Base-by-base conservation (phyloP, 2,113 vertebrate species). In the Caloenas nicobarica region DNA sequence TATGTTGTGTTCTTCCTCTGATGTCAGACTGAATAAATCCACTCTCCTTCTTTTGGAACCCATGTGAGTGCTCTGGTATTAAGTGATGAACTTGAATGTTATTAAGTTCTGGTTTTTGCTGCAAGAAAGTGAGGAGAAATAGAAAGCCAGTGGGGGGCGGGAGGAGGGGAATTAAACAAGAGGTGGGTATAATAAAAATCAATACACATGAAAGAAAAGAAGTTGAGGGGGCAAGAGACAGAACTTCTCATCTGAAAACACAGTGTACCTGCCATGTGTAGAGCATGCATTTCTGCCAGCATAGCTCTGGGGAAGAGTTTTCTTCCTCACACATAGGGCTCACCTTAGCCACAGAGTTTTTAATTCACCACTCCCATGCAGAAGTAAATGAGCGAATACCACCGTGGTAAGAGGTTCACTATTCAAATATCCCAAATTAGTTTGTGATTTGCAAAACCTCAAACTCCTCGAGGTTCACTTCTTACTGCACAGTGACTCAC, bases 401-500 rank as follows among this genome's bases (percentile, higher is more conserved):
- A 7, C 71, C 61, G 26, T 11, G 68, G 58, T 60, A 71, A 81
- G 18, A 73, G 12, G 29, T 60, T 89, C 44, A 28, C 54, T 77
- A 54, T 76, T 89, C 79, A 53, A 54, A 88, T 70, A 70, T 62
- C 31, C 74, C 57, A 84, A 50, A 81, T 80, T 61, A 83, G 57
- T 73, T 48, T 73, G 72, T 60, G 68, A 42, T 89, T 88, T 69
- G 50, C 64, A 61, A 94, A 95, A 83, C 81, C 68, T 92, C 92
- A 82, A 53, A 50, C 72, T 91, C 83, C 76, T 91, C 0, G 1
- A 81, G 58, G 31, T 61, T 95, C 61, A 11, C 16, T 83, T 69
- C 68, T 94, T 65, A 66, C 69, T 86, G 66, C 53, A 51, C 8
- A 81, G 44, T 85, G 79, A 90, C 72, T 94, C 38, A 78, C 71